Evolutionary conservation across 2,888 invertebrate genomes (phyloP).

Genomic region (Lepidonotus clava): DNA sequence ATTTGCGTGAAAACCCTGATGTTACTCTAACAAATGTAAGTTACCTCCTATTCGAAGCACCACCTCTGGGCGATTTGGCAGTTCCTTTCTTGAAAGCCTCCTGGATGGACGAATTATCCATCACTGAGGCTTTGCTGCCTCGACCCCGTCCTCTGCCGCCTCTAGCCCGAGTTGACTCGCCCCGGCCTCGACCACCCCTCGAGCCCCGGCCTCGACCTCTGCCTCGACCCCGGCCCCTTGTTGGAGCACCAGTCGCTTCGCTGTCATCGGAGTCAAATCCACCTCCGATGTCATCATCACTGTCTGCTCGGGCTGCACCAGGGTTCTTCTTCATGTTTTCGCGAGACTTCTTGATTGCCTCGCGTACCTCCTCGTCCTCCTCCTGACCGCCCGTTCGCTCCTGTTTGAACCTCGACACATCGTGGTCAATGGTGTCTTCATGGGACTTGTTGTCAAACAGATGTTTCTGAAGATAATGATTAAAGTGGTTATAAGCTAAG

Average conservation of each 20-base stretch:
- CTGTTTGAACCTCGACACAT: constrained; percentile 81
- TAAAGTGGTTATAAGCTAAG: constrained; percentile 47
- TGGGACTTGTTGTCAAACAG: constrained; percentile 82
- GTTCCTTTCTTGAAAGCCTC: constrained; percentile 20
- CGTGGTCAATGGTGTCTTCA: constrained; percentile 82
- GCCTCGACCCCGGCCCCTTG: constrained; percentile 46
- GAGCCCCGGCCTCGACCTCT: constrained; percentile 35
- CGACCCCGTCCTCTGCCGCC: constrained; percentile 53
- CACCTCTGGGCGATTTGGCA: no score
- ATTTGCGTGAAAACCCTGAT: no score
- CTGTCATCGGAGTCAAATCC: constrained; percentile 34
- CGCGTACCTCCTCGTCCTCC: constrained; percentile 71
- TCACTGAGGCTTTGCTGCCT: background rate
- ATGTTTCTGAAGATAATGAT: constrained; percentile 78
- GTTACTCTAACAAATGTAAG: no score
- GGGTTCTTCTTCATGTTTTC: background rate
- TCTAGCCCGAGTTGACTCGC: constrained; percentile 18
- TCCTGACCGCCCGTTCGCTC: constrained; percentile 74
- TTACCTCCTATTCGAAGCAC: no score
- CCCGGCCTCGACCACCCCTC: constrained; percentile 35
- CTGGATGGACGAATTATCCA: constrained; percentile 9
- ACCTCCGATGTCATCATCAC: background rate
- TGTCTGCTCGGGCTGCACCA: background rate
- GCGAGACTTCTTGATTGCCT: constrained; percentile 61
- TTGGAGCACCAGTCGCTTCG: background rate